Evolutionary conservation across 2,888 invertebrate genomes (phyloP).

Genomic region (Calephelis perditalis): DNA sequence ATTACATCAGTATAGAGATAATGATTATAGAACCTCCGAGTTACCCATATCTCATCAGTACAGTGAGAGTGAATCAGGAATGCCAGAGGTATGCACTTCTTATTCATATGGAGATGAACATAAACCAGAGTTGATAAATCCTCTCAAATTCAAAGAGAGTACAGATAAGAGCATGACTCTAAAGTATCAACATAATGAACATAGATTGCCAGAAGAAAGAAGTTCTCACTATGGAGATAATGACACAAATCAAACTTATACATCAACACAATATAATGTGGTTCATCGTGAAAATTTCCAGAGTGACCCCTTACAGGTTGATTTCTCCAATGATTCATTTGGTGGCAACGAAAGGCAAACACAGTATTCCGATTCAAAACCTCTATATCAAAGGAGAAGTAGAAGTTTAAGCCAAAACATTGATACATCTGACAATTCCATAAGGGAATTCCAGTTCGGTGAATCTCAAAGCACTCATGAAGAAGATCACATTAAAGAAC

Average conservation of each 20-base stretch:
- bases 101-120: too few relatives aligned
- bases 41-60: too few relatives aligned
- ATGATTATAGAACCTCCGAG: slow-evolving; percentile 18
- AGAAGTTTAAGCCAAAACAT: slow-evolving; percentile 35
- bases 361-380: slow-evolving; percentile 29
- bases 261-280: slow-evolving; percentile 1
- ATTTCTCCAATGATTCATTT: slow-evolving; percentile 26
- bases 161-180: too few relatives aligned
- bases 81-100: too few relatives aligned
- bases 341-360: slow-evolving; percentile 29
- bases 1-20: slow-evolving; percentile 18
- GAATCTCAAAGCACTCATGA: slow-evolving; percentile 20
- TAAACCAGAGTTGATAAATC: too few relatives aligned
- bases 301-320: slow-evolving; percentile 13
- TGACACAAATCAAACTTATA: background rate
- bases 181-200: too few relatives aligned
- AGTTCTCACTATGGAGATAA: too few relatives aligned
- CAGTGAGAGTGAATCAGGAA: too few relatives aligned
- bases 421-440: slow-evolving; percentile 29
- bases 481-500: slow-evolving; percentile 31
- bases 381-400: slow-evolving; percentile 45
- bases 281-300: background rate
- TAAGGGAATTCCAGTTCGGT: slow-evolving; percentile 24
- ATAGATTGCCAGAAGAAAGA: too few relatives aligned
- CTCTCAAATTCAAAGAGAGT: too few relatives aligned